These are phyloP conservation scores for Anodontia alba DNA, from an alignment of 2,888 invertebrate species.

Conservation along the genomic window DNA sequence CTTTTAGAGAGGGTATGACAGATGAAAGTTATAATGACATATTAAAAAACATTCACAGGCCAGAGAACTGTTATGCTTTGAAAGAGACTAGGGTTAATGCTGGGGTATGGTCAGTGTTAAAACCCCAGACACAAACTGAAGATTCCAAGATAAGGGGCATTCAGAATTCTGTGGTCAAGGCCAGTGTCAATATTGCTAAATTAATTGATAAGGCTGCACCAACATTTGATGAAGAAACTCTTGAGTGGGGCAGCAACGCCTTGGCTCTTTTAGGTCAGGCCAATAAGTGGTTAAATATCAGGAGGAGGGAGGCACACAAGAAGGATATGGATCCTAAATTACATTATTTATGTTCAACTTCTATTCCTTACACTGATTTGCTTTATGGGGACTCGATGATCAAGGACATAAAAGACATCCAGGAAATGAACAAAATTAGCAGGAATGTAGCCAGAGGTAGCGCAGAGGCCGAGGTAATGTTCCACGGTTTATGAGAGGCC, in stretches of 20 bases:
- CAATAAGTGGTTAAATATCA: not conserved
- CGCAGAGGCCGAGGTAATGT: not conserved
- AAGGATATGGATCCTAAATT: not conserved
- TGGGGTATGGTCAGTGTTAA: not conserved
- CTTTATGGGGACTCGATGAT: constrained; percentile 4
- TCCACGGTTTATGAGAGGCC: not conserved
- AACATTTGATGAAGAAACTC: not conserved
- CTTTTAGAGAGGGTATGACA: not conserved
- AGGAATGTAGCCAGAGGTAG: not conserved
- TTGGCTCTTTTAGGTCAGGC: not conserved
- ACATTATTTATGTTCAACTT: constrained; percentile 1
- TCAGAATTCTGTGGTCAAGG: not conserved
- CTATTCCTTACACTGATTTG: not conserved
- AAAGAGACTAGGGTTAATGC: not conserved
- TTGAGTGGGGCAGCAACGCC: not conserved
- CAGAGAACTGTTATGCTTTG: constrained; percentile 5
- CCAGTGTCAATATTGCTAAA: not conserved
- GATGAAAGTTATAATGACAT: constrained; percentile 4
- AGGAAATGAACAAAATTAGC: constrained; percentile 8
- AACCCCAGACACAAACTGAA: constrained; percentile 12
- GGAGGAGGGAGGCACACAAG: not conserved
- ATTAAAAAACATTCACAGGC: constrained; percentile 1
- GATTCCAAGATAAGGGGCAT: not conserved
- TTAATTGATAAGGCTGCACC: not conserved
- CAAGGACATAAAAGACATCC: constrained; percentile 9